phyloP scores from a whole-genome alignment of 2,113 vertebrate genomes.

The Deroptyus accipitrinus region DNA sequence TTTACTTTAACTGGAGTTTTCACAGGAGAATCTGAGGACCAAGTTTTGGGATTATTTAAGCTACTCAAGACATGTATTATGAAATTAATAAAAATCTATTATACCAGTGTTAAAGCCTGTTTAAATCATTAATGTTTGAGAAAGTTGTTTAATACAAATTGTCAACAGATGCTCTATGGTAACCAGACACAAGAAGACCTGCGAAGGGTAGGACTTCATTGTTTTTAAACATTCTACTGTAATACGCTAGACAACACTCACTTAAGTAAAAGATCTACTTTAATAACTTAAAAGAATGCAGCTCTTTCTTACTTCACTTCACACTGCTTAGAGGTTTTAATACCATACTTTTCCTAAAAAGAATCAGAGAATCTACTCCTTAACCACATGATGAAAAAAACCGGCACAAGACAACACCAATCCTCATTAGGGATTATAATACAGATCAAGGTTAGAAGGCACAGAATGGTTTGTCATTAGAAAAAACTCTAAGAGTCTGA shows the following conservation, averaged over 20 bases:
- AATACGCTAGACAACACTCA: background rate
- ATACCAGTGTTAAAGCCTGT: background rate
- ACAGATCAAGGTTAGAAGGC: background rate
- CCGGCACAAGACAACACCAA: background rate
- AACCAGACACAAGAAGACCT: background rate
- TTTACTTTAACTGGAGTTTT: constrained; percentile 81
- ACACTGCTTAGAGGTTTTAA: background rate
- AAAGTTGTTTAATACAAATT: background rate
- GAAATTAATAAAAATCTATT: background rate
- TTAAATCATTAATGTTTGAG: background rate
- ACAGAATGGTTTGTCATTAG: background rate
- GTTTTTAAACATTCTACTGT: background rate
- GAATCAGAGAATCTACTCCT: background rate
- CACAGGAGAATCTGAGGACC: constrained; percentile 78
- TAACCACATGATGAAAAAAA: background rate
- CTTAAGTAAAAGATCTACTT: background rate
- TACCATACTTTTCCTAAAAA: background rate
- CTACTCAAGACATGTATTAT: background rate
- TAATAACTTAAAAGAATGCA: background rate
- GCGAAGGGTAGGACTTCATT: background rate
- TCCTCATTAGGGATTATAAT: background rate
- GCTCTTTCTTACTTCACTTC: background rate
- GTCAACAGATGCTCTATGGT: background rate
- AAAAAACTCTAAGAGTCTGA: background rate
- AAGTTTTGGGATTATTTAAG: constrained; percentile 19